Percentiles rank a stretch among this genome's conserved stretches.
These are phyloP conservation scores for Sigmodon hispidus DNA, from an alignment of 2,113 vertebrate species.

Conservation along the genomic window DNA sequence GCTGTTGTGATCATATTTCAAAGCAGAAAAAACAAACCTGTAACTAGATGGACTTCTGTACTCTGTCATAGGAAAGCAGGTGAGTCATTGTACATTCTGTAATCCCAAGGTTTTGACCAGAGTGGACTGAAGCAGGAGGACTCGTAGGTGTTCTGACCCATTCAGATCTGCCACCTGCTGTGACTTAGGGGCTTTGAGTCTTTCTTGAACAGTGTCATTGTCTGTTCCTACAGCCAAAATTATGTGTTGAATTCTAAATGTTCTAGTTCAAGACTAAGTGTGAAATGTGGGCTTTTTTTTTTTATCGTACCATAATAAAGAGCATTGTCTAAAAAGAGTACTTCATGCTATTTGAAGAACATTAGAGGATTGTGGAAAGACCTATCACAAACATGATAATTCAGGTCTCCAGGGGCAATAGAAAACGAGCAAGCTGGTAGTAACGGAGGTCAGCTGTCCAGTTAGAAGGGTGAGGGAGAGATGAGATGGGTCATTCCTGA, in stretches of 20 bases:
- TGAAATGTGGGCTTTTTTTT: not conserved
- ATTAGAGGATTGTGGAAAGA: not conserved
- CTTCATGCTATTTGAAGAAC: not conserved
- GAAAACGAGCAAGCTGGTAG: not conserved
- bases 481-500: not conserved
- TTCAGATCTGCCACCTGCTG: not conserved
- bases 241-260: constrained; percentile 18
- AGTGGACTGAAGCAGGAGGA: not conserved
- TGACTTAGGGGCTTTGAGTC: not conserved
- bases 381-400: not conserved
- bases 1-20: not conserved
- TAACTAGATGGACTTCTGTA: not conserved
- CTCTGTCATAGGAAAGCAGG: constrained; percentile 3
- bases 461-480: not conserved
- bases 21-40: not conserved
- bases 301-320: not conserved
- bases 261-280: constrained; percentile 4
- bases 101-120: not conserved
- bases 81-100: not conserved
- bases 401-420: constrained; percentile 6
- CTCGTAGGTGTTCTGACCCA: not conserved
- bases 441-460: not conserved
- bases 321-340: not conserved
- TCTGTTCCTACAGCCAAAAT: not conserved
- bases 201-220: not conserved